Evolutionary conservation across 2,797 vertebrate species (phyloP).

Genomic region (Gobionotothen gibberifrons): DNA sequence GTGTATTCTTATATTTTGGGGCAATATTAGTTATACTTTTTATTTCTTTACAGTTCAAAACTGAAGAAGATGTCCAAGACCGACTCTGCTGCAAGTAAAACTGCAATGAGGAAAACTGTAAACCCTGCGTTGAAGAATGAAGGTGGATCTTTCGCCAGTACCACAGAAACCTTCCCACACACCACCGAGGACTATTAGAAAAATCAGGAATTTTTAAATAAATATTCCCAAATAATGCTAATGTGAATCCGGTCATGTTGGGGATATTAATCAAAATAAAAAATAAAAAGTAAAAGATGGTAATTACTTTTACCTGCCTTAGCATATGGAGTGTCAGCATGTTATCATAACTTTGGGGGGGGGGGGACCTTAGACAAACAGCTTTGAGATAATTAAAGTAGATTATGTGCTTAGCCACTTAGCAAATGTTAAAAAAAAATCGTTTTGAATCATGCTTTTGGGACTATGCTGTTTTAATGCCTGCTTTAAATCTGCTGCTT

Average conservation of each 20-base stretch:
- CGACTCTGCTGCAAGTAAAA: not conserved
- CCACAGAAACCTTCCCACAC: conserved; percentile 13
- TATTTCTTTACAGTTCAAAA: conserved; percentile 56
- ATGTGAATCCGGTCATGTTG: too few species aligned
- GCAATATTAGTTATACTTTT: not conserved
- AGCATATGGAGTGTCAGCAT: not conserved
- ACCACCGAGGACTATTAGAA: conserved; percentile 22
- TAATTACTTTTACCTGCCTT: not conserved
- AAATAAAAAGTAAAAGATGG: not conserved
- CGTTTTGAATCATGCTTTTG: conserved; percentile 4
- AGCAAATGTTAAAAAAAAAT: not conserved
- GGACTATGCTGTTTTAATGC: not conserved
- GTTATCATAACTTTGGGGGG: not conserved
- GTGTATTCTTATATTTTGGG: not conserved
- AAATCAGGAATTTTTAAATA: not conserved
- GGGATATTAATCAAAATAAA: too few species aligned
- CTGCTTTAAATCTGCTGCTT: not conserved
- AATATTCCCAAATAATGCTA: too few species aligned
- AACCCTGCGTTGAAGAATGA: not conserved
- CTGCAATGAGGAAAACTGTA: not conserved
- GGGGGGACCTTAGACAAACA: not conserved
- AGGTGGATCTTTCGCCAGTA: not conserved
- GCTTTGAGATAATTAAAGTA: not conserved
- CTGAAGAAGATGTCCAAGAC: conserved; percentile 64
- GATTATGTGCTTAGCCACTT: not conserved